These are phyloP conservation scores for Diceros bicornis DNA, from an alignment of 2,797 vertebrate genomes.

Conservation along the genomic window DNA sequence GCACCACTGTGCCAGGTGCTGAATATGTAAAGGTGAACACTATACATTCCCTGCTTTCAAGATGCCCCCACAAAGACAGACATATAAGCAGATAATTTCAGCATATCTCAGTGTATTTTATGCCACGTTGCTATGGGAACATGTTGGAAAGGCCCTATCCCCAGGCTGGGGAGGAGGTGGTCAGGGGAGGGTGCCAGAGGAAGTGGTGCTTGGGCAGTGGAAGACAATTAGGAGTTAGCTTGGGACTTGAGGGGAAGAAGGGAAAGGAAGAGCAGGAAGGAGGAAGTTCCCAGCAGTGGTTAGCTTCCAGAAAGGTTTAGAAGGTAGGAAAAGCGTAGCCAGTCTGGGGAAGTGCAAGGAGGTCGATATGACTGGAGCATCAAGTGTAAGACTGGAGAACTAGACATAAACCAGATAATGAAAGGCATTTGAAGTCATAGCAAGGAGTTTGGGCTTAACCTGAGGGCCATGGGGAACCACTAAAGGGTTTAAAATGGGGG, in stretches of 20 bases:
- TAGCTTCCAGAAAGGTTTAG: neutral
- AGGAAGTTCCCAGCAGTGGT: neutral
- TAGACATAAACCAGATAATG: neutral
- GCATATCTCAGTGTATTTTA: neutral
- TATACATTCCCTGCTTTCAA: conserved; percentile 1
- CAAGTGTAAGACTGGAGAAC: neutral
- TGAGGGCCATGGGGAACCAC: conserved; percentile 21
- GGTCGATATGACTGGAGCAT: neutral
- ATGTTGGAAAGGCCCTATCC: neutral
- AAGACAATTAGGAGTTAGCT: neutral
- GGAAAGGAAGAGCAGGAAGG: neutral
- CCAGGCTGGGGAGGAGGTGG: conserved; percentile 28
- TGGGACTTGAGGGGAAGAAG: neutral
- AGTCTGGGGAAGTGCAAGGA: neutral
- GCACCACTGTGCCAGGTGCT: neutral
- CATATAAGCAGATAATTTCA: conserved; percentile 6
- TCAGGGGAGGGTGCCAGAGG: neutral
- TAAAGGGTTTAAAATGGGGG: conserved; percentile 49
- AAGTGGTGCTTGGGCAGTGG: neutral
- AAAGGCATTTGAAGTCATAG: neutral
- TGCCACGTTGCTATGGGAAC: conserved; percentile 61
- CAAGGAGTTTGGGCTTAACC: conserved; percentile 45
- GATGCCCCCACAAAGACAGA: neutral
- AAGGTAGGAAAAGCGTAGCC: neutral
- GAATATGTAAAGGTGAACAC: neutral